Evolutionary conservation across 2,113 vertebrate species (phyloP).

Genomic region (Archilochus colubris): DNA sequence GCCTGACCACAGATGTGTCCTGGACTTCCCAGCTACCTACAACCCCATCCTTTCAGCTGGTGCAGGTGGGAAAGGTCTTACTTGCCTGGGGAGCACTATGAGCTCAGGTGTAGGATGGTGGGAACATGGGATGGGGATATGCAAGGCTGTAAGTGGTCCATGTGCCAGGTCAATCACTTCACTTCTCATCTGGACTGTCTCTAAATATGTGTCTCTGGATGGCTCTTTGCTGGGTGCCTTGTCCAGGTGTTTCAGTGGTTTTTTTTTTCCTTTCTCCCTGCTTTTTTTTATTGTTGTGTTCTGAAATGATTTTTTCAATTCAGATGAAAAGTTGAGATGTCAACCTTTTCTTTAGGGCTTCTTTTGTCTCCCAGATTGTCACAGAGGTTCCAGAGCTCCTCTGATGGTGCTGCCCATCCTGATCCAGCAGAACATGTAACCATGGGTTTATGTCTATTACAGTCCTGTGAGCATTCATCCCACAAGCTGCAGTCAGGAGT

Average conservation of each 20-base stretch:
- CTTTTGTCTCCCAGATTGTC: not conserved
- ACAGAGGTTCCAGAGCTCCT: not conserved
- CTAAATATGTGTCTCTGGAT: not conserved
- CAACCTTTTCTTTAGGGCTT: not conserved
- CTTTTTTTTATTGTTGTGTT: not conserved
- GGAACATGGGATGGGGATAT: not conserved
- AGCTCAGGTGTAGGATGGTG: not conserved
- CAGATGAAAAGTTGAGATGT: not conserved
- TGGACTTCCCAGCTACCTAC: not conserved
- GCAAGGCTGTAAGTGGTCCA: not conserved
- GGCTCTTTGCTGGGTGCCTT: not conserved
- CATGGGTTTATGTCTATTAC: not conserved
- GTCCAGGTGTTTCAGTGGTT: not conserved
- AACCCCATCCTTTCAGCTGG: not conserved
- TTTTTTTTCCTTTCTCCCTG: not conserved
- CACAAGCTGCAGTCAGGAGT: not conserved
- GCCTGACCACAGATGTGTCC: not conserved
- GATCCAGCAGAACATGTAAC: not conserved
- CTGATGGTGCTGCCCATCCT: not conserved
- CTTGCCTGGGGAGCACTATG: not conserved
- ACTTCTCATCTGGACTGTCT: not conserved
- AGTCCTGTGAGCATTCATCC: not conserved
- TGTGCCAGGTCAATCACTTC: not conserved
- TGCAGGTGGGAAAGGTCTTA: not conserved
- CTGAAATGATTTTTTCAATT: not conserved